Evolutionary conservation across 2,113 vertebrate species (phyloP).

Genomic region (Proteles cristata): DNA sequence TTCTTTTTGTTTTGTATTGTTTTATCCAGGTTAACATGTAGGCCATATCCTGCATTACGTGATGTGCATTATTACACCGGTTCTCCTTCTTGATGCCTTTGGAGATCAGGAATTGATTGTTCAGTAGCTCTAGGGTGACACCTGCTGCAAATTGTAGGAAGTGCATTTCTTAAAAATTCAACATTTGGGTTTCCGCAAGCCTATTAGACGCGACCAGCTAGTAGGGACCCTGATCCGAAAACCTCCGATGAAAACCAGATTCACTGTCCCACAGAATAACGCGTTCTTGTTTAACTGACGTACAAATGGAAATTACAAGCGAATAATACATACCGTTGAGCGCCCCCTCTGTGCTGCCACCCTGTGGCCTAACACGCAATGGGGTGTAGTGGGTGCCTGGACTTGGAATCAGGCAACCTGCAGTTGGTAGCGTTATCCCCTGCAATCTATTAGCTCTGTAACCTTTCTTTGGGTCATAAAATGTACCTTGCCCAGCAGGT

Average conservation of each 20-base stretch:
- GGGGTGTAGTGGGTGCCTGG: no score
- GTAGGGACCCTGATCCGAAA: neutral
- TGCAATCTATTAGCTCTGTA: neutral
- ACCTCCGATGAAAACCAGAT: neutral
- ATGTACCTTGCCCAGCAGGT: neutral
- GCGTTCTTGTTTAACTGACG: neutral
- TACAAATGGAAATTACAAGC: neutral
- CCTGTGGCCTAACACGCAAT: neutral
- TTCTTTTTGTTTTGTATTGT: neutral
- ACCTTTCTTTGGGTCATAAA: neutral
- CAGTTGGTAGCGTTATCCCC: accelerated
- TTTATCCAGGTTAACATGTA: neutral
- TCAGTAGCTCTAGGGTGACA: slow-evolving; percentile 80
- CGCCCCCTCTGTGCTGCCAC: neutral
- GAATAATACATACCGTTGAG: accelerated
- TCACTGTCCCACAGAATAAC: neutral
- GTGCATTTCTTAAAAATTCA: neutral
- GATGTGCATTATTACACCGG: neutral
- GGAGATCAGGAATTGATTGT: slow-evolving; percentile 37
- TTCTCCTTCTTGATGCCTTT: neutral
- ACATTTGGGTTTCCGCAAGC: neutral
- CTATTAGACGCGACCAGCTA: neutral
- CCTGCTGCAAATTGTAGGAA: slow-evolving; percentile 79
- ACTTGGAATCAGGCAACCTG: neutral
- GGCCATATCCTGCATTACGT: neutral